phyloP scores from a whole-genome alignment of 2,797 vertebrate genomes.

The Erithacus rubecula region DNA sequence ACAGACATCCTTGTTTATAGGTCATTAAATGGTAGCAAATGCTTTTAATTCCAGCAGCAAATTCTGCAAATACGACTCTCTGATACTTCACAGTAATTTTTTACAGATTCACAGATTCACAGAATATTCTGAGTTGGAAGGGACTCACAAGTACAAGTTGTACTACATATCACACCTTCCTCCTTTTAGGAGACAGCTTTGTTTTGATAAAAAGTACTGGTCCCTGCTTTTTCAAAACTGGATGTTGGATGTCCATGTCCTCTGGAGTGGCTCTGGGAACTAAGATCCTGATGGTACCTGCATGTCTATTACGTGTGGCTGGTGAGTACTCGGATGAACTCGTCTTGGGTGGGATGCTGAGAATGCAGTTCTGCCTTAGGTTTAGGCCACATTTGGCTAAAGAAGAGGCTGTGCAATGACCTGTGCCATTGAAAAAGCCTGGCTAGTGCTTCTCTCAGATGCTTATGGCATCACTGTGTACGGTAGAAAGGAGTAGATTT shows the following conservation, averaged over 20 bases:
- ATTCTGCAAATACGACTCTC: neutral
- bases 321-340: accelerated
- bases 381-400: neutral
- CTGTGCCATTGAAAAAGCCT: accelerated
- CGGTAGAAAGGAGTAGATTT: neutral
- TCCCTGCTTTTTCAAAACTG: neutral
- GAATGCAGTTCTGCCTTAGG: neutral
- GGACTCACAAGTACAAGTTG: neutral
- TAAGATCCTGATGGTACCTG: too few relatives aligned
- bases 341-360: accelerated
- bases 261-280: neutral
- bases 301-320: neutral
- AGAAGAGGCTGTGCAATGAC: neutral
- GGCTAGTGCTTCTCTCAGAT: accelerated
- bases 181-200: neutral
- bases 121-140: neutral
- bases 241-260: neutral
- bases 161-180: neutral
- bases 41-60: neutral
- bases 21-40: neutral
- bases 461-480: accelerated
- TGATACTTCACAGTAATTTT: neutral
- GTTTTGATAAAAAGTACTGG: neutral
- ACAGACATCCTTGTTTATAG: neutral
- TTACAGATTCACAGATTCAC: neutral